Evolutionary conservation across 2,113 vertebrate species (phyloP).

Genomic region (Vidua chalybeata): DNA sequence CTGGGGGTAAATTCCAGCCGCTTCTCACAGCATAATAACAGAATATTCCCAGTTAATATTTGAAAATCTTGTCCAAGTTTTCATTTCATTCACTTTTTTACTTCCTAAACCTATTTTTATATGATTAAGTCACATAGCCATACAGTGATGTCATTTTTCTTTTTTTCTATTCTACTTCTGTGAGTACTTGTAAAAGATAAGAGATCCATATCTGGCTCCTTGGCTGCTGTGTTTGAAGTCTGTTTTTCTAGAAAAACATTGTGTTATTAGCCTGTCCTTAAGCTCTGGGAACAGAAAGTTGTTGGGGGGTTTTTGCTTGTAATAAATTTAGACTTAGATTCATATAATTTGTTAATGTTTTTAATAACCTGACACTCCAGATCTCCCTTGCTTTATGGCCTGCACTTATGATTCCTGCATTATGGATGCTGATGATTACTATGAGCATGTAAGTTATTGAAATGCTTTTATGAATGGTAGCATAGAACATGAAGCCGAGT

Average conservation of each 20-base stretch:
- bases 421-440: not conserved
- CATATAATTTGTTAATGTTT: not conserved
- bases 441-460: not conserved
- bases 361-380: not conserved
- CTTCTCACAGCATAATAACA: not conserved
- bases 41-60: not conserved
- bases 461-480: not conserved
- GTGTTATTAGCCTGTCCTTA: not conserved
- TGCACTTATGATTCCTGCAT: not conserved
- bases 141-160: not conserved
- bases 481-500: not conserved
- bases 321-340: not conserved
- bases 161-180: not conserved
- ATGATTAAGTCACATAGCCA: not conserved
- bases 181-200: not conserved
- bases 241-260: not conserved
- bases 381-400: not conserved
- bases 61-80: not conserved
- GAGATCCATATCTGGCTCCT: not conserved
- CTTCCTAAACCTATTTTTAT: not conserved
- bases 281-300: not conserved
- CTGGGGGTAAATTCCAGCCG: not conserved
- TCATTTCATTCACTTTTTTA: not conserved
- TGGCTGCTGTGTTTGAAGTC: not conserved
- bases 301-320: not conserved